Evolutionary conservation across 2,113 vertebrate species (phyloP).

Genomic region (Cololabis saira): DNA sequence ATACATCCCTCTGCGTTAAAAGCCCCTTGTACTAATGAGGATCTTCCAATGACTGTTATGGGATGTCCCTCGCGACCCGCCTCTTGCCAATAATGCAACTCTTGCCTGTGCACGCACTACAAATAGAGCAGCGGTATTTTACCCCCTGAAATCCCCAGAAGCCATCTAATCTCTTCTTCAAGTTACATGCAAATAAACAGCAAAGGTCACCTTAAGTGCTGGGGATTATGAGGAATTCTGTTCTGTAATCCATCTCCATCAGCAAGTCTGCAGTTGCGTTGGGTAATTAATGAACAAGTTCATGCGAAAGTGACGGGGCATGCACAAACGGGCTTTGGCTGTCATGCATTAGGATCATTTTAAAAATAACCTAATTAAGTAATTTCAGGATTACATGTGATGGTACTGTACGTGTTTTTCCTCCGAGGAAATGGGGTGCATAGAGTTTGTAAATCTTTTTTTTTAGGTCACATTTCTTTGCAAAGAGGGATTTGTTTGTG

Average conservation of each 20-base stretch:
- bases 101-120: slow-evolving; percentile 27
- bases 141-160: slow-evolving; percentile 28
- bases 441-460: neutral
- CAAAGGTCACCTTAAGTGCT: slow-evolving; percentile 68
- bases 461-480: neutral
- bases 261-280: slow-evolving; percentile 33
- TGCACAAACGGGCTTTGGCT: slow-evolving; percentile 26
- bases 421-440: neutral
- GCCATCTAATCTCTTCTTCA: slow-evolving; percentile 38
- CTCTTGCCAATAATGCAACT: slow-evolving; percentile 28
- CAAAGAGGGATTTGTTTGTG: neutral
- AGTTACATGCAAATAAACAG: slow-evolving; percentile 40
- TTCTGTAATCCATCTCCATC: slow-evolving; percentile 65
- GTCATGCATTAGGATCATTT: slow-evolving; percentile 12
- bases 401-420: neutral
- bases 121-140: slow-evolving; percentile 48
- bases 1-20: neutral
- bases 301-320: slow-evolving; percentile 34
- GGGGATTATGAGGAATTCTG: slow-evolving; percentile 46
- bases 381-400: neutral
- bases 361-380: slow-evolving; percentile 29
- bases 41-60: slow-evolving; percentile 27
- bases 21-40: slow-evolving; percentile 41
- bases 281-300: slow-evolving; percentile 42
- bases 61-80: slow-evolving; percentile 20